Evolutionary conservation across 1,140 invertebrate genomes (phyloP).

Genomic region (Spodoptera litura): DNA sequence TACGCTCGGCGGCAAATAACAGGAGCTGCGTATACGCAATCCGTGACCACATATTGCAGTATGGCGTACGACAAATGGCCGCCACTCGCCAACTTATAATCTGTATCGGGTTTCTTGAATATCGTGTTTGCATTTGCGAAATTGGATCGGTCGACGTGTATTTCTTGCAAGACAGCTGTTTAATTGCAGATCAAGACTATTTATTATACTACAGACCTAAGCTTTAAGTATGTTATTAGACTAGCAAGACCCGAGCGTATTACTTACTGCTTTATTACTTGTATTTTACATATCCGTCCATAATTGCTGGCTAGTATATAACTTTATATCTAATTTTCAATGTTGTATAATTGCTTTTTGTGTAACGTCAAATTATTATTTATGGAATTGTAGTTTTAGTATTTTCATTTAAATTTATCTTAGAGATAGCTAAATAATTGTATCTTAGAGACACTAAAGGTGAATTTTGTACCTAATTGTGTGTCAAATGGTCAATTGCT

Average conservation of each 20-base stretch:
- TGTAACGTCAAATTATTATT: no score
- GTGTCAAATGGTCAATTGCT: no score
- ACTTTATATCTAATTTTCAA: neutral
- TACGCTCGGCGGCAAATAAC: conserved; percentile 77
- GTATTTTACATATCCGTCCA: conserved; percentile 33
- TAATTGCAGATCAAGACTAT: conserved; percentile 54
- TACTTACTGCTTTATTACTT: conserved; percentile 36
- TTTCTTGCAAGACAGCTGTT: conserved; percentile 58
- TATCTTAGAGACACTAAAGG: no score
- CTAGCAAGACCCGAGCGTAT: conserved; percentile 39
- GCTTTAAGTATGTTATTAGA: conserved; percentile 51
- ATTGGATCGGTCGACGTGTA: conserved; percentile 56
- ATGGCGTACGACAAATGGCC: conserved; percentile 76
- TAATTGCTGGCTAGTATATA: conserved; percentile 14
- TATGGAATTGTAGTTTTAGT: no score
- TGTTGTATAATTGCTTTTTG: no score
- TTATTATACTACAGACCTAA: conserved; percentile 47
- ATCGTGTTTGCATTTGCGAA: conserved; percentile 69
- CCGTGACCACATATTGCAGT: conserved; percentile 68
- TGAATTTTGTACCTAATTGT: no score
- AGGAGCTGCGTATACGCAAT: conserved; percentile 74
- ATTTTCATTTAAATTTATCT: no score
- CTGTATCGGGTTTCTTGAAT: conserved; percentile 71
- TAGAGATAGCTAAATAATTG: no score
- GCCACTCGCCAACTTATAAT: conserved; percentile 69